Conservation (phyloP, 2,888 invertebrate species). For the Geophilus truncorum region DNA sequence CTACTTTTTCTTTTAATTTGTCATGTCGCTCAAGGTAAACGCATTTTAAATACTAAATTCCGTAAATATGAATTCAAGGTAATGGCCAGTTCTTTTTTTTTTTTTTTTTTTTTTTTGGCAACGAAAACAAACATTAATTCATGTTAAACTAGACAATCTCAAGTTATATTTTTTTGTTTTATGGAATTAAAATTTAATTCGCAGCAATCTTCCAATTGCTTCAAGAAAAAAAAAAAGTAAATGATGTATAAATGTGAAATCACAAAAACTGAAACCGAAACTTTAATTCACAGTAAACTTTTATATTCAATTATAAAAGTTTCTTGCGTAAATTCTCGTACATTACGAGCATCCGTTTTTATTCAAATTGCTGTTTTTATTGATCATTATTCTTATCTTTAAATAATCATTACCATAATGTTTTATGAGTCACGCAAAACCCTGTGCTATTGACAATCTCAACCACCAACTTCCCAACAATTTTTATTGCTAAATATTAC, state of each 20-base stretch:
- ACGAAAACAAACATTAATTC: too few species aligned
- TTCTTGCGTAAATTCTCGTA: too few species aligned
- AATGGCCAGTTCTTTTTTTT: too few species aligned
- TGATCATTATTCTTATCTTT: not conserved
- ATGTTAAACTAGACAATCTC: too few species aligned
- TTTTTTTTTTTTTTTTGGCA: too few species aligned
- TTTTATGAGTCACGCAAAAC: not conserved
- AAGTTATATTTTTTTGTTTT: not conserved
- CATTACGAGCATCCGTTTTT: not conserved
- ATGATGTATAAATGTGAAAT: not conserved
- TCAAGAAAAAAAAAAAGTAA: not conserved
- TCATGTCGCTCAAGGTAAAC: slow-evolving; percentile 19
- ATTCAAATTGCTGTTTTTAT: not conserved
- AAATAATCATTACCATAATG: not conserved
- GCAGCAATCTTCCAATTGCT: not conserved
- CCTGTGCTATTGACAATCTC: too few species aligned
- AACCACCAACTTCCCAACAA: too few species aligned
- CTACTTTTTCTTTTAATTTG: not conserved
- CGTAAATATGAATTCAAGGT: not conserved
- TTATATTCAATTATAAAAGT: not conserved
- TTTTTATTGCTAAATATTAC: too few species aligned
- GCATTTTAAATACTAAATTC: not conserved
- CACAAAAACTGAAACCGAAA: not conserved
- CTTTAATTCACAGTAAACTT: not conserved
- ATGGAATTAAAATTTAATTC: not conserved